Evolutionary conservation across 2,888 invertebrate genomes (phyloP), one percentile per base, ranked within the genome.

Genomic region (Clanis bilineata): DNA sequence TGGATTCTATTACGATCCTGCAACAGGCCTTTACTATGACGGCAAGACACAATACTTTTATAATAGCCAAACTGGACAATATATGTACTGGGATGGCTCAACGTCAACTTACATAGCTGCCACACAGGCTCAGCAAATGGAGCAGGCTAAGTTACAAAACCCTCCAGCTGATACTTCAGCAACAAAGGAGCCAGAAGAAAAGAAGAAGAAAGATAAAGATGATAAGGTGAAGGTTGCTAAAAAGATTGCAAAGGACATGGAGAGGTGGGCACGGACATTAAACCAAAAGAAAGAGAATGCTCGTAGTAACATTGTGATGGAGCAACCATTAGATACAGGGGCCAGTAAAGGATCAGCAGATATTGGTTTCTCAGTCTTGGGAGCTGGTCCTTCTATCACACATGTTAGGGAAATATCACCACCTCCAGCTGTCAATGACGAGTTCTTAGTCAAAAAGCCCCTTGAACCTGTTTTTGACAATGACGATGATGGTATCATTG

Each of bases 181-280:
- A 58, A 71, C 67, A 3, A 88, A 87, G 69, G 90, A 91, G 18
- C 83, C 86, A 0, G 88, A 88, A 12, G 94, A 94, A 63, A 94
- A 94, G 64, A 95, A 95, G 83, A 96, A 96, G 82, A 95, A 94
- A 70, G 95, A 94, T 51, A 97, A 97, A 72, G 97, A 96, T 63
- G 98, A 98, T 73, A 98, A 98, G 90, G 98, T 98, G 0, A 98
- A 98, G 89, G 98, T 98, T 10, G 99, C 99, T 4, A 98, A 99
- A 82, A 98, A 98, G 85, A 98, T 99, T 70, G 98, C 98, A 0
- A 99, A 99, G 90, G 96, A 94, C 69, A 94, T 94, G 94, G 94
- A 94, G 65, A 86, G 94, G 59, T 99, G 99, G 99, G 99, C 99
- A 0, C 97, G 99, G 74, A 97, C 97, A 10, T 90, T 99, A 66